Evolutionary conservation across 1,140 invertebrate genomes (phyloP), one percentile per base, ranked within the genome.

Genomic region (Aphis craccivora): DNA sequence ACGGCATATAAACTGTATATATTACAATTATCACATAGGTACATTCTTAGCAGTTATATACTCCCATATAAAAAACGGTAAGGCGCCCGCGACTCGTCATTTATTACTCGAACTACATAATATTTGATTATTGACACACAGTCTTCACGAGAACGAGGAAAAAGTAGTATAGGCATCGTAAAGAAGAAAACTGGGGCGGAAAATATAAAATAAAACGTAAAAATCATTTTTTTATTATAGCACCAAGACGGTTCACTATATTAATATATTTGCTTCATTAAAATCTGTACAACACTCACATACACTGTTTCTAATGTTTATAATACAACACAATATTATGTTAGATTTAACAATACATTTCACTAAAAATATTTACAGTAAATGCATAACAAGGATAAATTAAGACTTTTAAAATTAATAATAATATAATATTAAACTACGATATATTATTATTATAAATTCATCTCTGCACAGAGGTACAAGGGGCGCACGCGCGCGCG

Each of bases 261-360:
- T 76, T 4, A 76, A n/a, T 51, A 81, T 92, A 83, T 92, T 92
- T 45, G 37, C n/a, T 83, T 91, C 55, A 76, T 91, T 92, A 92
- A 83, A 91, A 92, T 92, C 76, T 92, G 91, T 92, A 92, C 91
- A 92, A 76, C n/a, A 76, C 60, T 35, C 60, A 83, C 43, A 91
- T 22, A 91, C 90, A 53, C n/a, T 43, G n/a, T 83, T 53, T 83
- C 20, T 92, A 81, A 83, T 81, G 35, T 45, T 88, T 92, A 92
- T 48, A 92, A 92, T 92, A 92, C 76, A 92, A 92, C 45, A 51
- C 60, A n/a, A n/a, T 76, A 25, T 76, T 35, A 76, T 92, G 91
- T 92, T 92, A 92, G 91, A 92, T 92, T 92, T 92, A 92, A 92
- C 67, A 81, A 92, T 92, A 92, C 91, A 92, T 92, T 92, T 92